phyloP scores from a whole-genome alignment of 2,888 invertebrate species.

The Athalia cordata region DNA sequence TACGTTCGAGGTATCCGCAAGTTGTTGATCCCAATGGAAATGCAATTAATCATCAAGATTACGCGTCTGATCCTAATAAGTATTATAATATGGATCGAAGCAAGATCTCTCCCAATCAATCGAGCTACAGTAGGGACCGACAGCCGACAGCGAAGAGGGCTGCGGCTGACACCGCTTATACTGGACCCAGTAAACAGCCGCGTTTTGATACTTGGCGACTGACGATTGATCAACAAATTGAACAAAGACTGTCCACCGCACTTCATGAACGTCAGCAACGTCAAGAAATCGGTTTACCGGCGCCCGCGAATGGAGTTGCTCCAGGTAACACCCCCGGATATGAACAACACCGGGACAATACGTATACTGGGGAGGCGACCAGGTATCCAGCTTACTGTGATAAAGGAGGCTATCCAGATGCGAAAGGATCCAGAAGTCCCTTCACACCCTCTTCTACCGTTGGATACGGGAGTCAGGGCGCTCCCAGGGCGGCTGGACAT shows the following conservation, averaged over 20 bases:
- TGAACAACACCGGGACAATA: conserved; percentile 58
- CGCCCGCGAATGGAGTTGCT: conserved; percentile 62
- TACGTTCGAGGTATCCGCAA: conserved; percentile 45
- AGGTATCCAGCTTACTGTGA: conserved; percentile 60
- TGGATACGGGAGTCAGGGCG: conserved; percentile 54
- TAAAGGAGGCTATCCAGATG: conserved; percentile 65
- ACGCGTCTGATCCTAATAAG: conserved; percentile 61
- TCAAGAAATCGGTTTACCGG: conserved; percentile 61
- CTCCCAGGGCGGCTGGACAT: conserved; percentile 47
- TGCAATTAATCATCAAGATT: conserved; percentile 60
- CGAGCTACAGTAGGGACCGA: conserved; percentile 58
- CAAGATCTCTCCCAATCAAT: conserved; percentile 52
- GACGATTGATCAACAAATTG: conserved; percentile 76
- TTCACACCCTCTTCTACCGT: conserved; percentile 56
- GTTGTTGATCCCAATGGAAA: conserved; percentile 57
- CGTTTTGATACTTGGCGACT: conserved; percentile 75
- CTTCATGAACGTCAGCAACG: conserved; percentile 63
- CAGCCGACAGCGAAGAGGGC: conserved; percentile 68
- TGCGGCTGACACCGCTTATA: conserved; percentile 65
- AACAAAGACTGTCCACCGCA: conserved; percentile 73
- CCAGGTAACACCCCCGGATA: conserved; percentile 56
- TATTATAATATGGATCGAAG: conserved; percentile 60
- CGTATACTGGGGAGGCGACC: conserved; percentile 51
- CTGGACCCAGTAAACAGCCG: conserved; percentile 73
- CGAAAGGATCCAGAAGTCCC: conserved; percentile 52